Conservation (phyloP, 2,113 vertebrate species). For the Sinocyclocheilus anshuiensis region DNA sequence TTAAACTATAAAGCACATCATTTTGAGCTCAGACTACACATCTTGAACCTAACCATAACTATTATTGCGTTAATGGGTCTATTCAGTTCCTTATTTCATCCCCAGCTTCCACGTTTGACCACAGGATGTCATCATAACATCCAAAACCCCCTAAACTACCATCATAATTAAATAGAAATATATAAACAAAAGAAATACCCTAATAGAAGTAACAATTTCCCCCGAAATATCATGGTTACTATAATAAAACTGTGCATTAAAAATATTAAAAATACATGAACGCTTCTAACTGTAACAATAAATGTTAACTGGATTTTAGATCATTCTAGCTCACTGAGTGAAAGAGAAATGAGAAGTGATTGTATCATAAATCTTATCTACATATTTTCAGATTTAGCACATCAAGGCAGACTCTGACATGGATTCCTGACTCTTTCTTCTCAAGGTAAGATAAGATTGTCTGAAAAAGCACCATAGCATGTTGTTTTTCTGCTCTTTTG, state of each 20-base stretch:
- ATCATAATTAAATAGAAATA: neutral
- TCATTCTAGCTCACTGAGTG: neutral
- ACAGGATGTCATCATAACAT: neutral
- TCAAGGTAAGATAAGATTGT: constrained; percentile 82
- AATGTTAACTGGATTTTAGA: neutral
- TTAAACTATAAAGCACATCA: neutral
- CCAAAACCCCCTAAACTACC: neutral
- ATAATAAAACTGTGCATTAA: neutral
- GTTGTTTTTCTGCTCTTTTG: neutral
- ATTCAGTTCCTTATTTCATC: neutral
- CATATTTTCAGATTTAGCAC: constrained; percentile 87
- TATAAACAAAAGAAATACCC: neutral
- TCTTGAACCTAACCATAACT: neutral
- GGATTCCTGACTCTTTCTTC: constrained; percentile 99
- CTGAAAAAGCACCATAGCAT: constrained; percentile 41
- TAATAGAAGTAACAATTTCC: neutral
- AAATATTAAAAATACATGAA: neutral
- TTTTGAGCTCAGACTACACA: neutral
- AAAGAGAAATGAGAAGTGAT: neutral
- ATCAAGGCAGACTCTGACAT: constrained; percentile 96
- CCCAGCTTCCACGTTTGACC: neutral
- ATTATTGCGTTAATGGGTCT: neutral
- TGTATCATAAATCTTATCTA: neutral
- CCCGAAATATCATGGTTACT: neutral
- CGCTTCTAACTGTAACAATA: neutral